Evolutionary conservation across 2,113 vertebrate species (phyloP).

Genomic region (Mus pahari): DNA sequence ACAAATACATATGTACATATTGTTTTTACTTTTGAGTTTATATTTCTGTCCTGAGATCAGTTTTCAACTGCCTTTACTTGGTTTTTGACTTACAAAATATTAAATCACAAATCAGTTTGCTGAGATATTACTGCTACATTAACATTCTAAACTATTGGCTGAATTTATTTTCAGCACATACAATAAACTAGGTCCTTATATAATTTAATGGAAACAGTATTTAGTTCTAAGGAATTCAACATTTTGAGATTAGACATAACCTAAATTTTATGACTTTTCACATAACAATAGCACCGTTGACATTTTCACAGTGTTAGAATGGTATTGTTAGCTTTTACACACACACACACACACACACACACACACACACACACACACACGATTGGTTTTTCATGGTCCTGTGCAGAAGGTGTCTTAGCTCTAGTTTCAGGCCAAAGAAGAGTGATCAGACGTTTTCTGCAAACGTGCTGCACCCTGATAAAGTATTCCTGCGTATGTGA

Average conservation of each 20-base stretch:
- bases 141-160: neutral
- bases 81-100: constrained; percentile 30
- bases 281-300: constrained; percentile 22
- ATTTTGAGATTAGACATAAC: neutral
- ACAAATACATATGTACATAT: neutral
- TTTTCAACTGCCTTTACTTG: constrained; percentile 36
- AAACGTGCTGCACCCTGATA: neutral
- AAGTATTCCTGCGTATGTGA: neutral
- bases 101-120: neutral
- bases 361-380: neutral
- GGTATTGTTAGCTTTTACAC: neutral
- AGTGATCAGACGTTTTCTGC: neutral
- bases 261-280: neutral
- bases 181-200: neutral
- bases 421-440: constrained; percentile 1
- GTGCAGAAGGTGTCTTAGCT: constrained; percentile 12
- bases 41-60: neutral
- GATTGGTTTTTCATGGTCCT: neutral
- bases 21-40: neutral
- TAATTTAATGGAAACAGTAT: constrained; percentile 3
- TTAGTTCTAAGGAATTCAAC: constrained; percentile 13
- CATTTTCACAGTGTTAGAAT: constrained; percentile 15
- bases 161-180: neutral
- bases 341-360: neutral
- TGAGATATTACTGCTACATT: neutral